These are phyloP conservation scores for Oreortyx pictus DNA, from an alignment of 2,797 vertebrate species.

Conservation along the genomic window DNA sequence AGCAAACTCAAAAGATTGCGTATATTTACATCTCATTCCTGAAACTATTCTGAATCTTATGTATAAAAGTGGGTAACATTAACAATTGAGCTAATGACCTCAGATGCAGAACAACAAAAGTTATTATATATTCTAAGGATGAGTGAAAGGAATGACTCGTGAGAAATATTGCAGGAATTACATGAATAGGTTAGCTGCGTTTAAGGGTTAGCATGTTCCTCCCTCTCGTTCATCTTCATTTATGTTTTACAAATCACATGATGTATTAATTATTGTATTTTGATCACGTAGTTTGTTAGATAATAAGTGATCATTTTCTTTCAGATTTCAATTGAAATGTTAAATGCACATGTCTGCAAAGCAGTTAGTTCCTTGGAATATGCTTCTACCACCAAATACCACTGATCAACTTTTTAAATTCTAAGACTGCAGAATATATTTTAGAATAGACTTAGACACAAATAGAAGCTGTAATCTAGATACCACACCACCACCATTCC, in stretches of 20 bases:
- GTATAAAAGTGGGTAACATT: neutral
- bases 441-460: neutral
- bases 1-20: neutral
- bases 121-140: conserved; percentile 6
- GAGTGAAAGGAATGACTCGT: conserved; percentile 39
- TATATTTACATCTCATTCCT: neutral
- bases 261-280: conserved; percentile 64
- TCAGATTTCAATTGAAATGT: conserved; percentile 6
- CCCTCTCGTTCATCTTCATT: conserved; percentile 34
- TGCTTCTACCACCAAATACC: neutral
- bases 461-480: neutral
- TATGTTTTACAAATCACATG: conserved; percentile 53
- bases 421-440: neutral
- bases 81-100: neutral
- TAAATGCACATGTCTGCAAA: neutral
- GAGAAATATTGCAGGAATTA: conserved; percentile 42
- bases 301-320: conserved; percentile 1
- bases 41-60: neutral
- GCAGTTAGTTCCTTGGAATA: neutral
- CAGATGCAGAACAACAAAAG: neutral
- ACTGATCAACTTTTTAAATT: neutral
- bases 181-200: conserved; percentile 35
- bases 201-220: conserved; percentile 43
- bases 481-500: fast-evolving
- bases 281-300: conserved; percentile 32